phyloP scores from a whole-genome alignment of 2,888 invertebrate genomes.

The Rosalia funebris region DNA sequence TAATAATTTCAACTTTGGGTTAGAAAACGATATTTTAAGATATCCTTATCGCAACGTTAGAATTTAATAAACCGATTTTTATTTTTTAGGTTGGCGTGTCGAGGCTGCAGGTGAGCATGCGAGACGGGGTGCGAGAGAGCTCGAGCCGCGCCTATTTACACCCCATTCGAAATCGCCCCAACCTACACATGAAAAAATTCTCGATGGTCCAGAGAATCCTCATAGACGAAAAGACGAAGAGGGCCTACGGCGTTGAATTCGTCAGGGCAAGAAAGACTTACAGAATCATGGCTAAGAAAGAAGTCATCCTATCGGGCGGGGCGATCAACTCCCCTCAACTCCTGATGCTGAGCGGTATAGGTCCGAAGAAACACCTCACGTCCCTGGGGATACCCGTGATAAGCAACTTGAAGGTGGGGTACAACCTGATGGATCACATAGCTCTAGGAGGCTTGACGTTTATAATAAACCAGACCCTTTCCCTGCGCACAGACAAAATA shows the following conservation, averaged over 20 bases:
- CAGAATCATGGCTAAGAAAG: slow-evolving; percentile 65
- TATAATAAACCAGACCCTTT: slow-evolving; percentile 66
- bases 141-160: slow-evolving; percentile 67
- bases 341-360: slow-evolving; percentile 76
- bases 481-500: slow-evolving; percentile 58
- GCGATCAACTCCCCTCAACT: slow-evolving; percentile 81
- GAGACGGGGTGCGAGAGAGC: slow-evolving; percentile 65
- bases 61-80: too few relatives aligned
- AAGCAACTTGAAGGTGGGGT: slow-evolving; percentile 66
- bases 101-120: slow-evolving; percentile 66
- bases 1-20: too few relatives aligned
- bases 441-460: slow-evolving; percentile 77
- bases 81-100: slow-evolving; percentile 65
- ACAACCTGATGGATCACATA: slow-evolving; percentile 69
- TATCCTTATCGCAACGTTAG: too few relatives aligned
- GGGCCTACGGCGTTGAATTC: slow-evolving; percentile 64
- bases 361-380: slow-evolving; percentile 63
- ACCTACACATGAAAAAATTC: slow-evolving; percentile 67
- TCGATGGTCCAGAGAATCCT: slow-evolving; percentile 65
- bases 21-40: too few relatives aligned
- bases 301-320: slow-evolving; percentile 71
- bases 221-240: slow-evolving; percentile 61
- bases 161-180: slow-evolving; percentile 63
- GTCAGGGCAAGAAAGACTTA: slow-evolving; percentile 52
- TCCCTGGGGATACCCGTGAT: slow-evolving; percentile 63